phyloP scores from a whole-genome alignment of 2,113 vertebrate genomes.

The Aptenodytes forsteri region DNA sequence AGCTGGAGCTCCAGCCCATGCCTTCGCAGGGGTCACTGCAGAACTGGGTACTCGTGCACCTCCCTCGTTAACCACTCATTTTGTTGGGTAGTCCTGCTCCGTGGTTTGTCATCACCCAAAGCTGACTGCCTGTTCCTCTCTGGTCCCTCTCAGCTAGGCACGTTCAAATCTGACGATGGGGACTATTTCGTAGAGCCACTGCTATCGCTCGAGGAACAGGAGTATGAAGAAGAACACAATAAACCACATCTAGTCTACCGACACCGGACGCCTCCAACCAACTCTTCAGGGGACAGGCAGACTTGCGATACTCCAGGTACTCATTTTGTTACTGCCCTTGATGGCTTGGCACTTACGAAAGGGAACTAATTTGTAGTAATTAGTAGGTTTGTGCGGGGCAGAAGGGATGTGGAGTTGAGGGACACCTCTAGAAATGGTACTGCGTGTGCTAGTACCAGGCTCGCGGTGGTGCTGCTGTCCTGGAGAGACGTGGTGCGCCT shows the following conservation, averaged over 20 bases:
- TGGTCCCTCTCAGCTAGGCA: slow-evolving; percentile 87
- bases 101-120: accelerated
- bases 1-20: background rate
- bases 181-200: slow-evolving; percentile 98
- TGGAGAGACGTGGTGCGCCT: background rate
- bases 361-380: background rate
- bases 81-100: background rate
- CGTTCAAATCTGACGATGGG: slow-evolving; percentile 93
- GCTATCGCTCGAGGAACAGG: slow-evolving; percentile 81
- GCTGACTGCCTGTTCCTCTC: slow-evolving; percentile 8
- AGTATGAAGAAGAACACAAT: slow-evolving; percentile 92
- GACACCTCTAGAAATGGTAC: background rate
- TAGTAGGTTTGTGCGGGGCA: background rate
- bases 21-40: background rate
- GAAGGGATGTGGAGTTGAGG: background rate
- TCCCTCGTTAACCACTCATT: accelerated
- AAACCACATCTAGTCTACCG: slow-evolving; percentile 95
- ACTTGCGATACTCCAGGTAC: slow-evolving; percentile 91
- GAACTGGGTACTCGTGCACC: accelerated
- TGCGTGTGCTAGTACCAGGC: accelerated
- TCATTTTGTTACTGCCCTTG: background rate
- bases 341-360: background rate
- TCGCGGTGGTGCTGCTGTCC: background rate
- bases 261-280: slow-evolving; percentile 74
- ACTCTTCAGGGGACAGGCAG: slow-evolving; percentile 63